Percentiles rank a stretch among this genome's conserved stretches.
These are phyloP conservation scores for Elegia similella DNA, from an alignment of 2,888 invertebrate species.

Conservation along the genomic window DNA sequence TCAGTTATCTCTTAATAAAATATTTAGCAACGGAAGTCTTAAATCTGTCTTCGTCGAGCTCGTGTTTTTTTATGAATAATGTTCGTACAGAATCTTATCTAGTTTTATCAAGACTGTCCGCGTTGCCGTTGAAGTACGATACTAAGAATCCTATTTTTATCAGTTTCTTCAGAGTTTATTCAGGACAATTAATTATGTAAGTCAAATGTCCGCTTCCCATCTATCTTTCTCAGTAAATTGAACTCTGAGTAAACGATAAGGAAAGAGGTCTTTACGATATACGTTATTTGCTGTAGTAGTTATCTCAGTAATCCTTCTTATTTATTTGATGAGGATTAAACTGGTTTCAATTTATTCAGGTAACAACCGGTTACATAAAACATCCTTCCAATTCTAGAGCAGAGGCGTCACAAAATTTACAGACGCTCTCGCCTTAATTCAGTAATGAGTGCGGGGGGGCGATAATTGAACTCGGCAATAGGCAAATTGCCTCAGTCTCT, in stretches of 20 bases:
- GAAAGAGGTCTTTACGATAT: neutral
- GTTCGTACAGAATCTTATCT: neutral
- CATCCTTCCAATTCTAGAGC: conserved; percentile 56
- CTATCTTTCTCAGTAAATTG: neutral
- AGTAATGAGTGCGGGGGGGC: conserved; percentile 80
- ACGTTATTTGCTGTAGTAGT: neutral
- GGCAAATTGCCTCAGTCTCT: conserved; percentile 74
- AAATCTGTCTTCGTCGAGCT: conserved; percentile 11
- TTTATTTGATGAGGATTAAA: neutral
- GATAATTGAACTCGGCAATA: conserved; percentile 79
- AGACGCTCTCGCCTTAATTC: conserved; percentile 75
- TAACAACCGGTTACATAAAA: conserved; percentile 52
- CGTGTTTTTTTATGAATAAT: conserved; percentile 4
- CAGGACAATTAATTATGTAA: neutral
- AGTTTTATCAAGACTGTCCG: conserved; percentile 13
- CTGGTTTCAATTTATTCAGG: conserved; percentile 38
- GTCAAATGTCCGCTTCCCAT: neutral
- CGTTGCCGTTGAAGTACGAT: neutral
- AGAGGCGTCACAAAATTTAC: conserved; percentile 73
- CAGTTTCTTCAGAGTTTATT: neutral
- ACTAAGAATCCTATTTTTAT: neutral
- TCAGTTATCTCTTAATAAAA: conserved; percentile 14
- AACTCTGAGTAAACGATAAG: neutral
- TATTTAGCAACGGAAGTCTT: conserved; percentile 9
- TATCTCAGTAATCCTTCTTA: neutral